These are phyloP conservation scores for Orius insidiosus DNA, from an alignment of 1,140 invertebrate species.

Conservation along the genomic window DNA sequence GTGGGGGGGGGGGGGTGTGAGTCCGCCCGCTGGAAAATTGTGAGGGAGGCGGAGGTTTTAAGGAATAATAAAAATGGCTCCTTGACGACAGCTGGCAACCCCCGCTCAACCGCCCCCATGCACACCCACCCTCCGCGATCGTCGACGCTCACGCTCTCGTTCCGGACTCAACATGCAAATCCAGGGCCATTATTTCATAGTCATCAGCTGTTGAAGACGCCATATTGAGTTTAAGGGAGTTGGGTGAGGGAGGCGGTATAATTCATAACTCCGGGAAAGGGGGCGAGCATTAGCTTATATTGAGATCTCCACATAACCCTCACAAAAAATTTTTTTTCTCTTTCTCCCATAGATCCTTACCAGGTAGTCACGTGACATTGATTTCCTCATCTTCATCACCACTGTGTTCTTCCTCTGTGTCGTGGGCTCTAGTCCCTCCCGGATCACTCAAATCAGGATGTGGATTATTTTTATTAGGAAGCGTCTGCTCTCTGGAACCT, in stretches of 20 bases:
- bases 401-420: neutral
- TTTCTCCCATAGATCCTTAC: neutral
- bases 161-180: slow-evolving; percentile 16
- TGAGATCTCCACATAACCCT: neutral
- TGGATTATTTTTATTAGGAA: slow-evolving; percentile 93
- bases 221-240: slow-evolving; percentile 17
- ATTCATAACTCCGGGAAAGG: slow-evolving; percentile 6
- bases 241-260: slow-evolving; percentile 7
- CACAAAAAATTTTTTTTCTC: neutral
- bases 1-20: too few species aligned
- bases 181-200: slow-evolving; percentile 18
- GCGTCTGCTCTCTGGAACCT: slow-evolving; percentile 81
- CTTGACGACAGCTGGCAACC: slow-evolving; percentile 15
- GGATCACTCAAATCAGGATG: slow-evolving; percentile 90
- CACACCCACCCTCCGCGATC: neutral
- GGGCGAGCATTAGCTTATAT: too few species aligned
- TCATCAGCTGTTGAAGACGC: slow-evolving; percentile 18
- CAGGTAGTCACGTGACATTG: slow-evolving; percentile 19
- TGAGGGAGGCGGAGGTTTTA: neutral
- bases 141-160: neutral
- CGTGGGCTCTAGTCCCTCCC: slow-evolving; percentile 25
- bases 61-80: slow-evolving; percentile 17
- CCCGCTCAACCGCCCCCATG: neutral
- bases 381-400: slow-evolving; percentile 20
- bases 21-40: too few species aligned